Percentiles rank a stretch among this genome's conserved stretches.
Evolutionary conservation across 2,888 invertebrate species (phyloP).

Genomic region (Hypomecis punctinalis): DNA sequence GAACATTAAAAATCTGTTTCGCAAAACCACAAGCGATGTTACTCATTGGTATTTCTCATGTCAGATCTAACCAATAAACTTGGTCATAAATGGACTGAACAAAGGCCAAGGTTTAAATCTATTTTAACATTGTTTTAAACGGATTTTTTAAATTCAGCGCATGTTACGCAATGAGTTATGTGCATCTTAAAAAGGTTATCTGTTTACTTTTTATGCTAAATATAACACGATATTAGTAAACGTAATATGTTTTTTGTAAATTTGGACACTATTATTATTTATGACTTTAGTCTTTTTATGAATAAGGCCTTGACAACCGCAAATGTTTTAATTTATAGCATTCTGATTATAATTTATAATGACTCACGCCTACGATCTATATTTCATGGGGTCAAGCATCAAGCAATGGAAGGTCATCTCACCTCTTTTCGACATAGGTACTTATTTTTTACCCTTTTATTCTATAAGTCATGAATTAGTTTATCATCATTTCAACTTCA

Average conservation of each 20-base stretch:
- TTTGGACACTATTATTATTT: neutral
- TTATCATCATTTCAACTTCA: no score
- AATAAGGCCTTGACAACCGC: neutral
- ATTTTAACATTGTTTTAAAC: constrained; percentile 6
- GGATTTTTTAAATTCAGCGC: constrained; percentile 1
- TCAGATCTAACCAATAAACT: constrained; percentile 4
- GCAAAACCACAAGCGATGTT: neutral
- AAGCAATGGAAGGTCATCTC: no score
- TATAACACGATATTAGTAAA: no score
- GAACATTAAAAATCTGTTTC: neutral
- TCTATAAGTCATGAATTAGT: no score
- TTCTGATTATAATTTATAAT: neutral
- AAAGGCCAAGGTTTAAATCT: constrained; percentile 19
- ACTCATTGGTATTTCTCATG: constrained; percentile 16
- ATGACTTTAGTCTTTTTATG: neutral
- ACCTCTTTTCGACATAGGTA: no score
- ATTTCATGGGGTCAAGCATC: no score
- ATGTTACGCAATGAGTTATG: constrained; percentile 12
- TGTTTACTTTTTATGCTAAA: neutral
- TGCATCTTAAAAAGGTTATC: constrained; percentile 22
- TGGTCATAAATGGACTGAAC: neutral
- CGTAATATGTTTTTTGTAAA: no score
- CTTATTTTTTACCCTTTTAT: no score
- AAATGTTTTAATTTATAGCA: neutral
- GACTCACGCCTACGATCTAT: no score